Conservation (phyloP, 2,888 invertebrate genomes). For the Tetranychus truncatus region DNA sequence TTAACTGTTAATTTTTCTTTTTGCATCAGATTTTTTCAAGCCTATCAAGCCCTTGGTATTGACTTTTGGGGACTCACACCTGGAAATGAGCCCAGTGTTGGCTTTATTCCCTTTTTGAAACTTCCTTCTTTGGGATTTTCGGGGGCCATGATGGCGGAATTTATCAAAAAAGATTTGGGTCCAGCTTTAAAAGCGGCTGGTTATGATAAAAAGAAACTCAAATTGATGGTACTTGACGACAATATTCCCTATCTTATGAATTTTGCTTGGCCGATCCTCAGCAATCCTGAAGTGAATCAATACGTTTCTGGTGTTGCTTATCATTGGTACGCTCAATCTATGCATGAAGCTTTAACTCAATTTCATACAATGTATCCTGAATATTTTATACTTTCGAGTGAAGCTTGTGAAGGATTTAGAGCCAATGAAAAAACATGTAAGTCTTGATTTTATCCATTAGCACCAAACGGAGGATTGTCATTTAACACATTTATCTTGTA, state of each 20-base stretch:
- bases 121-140: conserved; percentile 34
- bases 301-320: conserved; percentile 52
- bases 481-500: background rate
- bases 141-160: conserved; percentile 40
- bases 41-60: conserved; percentile 47
- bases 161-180: conserved; percentile 52
- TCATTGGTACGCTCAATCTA: conserved; percentile 55
- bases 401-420: conserved; percentile 50
- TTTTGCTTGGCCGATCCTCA: background rate
- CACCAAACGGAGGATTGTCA: background rate
- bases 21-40: conserved; percentile 48
- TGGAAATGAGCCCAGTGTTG: conserved; percentile 60
- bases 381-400: conserved; percentile 56
- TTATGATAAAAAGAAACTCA: conserved; percentile 39
- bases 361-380: conserved; percentile 37
- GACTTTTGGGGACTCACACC: conserved; percentile 60
- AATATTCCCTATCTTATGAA: conserved; percentile 23
- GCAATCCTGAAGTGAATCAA: conserved; percentile 29
- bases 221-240: conserved; percentile 56
- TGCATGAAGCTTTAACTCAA: background rate
- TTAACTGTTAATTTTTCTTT: background rate
- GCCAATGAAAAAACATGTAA: background rate
- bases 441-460: background rate
- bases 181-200: conserved; percentile 45
- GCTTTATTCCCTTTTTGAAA: conserved; percentile 31